Percentiles rank a stretch among this genome's conserved stretches.
These are phyloP conservation scores for Coelopa frigida DNA, from an alignment of 1,140 invertebrate genomes.

Conservation along the genomic window DNA sequence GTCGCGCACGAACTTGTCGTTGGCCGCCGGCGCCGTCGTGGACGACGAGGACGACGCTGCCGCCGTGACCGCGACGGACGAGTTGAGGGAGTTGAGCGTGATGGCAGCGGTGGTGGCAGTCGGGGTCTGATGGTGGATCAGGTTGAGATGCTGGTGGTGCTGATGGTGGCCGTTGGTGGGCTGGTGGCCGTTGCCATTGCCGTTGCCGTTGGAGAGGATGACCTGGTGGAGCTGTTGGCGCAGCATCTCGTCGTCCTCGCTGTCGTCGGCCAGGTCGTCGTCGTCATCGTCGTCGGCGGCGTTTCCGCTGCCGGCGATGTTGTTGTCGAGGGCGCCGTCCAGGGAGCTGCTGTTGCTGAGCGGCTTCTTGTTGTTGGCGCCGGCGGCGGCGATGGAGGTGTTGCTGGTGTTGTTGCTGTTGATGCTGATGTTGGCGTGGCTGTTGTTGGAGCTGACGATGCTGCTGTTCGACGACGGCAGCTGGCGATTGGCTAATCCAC, in stretches of 20 bases:
- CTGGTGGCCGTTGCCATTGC: slow-evolving; percentile 13
- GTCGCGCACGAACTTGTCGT: slow-evolving; percentile 34
- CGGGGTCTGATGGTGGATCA: too few species aligned
- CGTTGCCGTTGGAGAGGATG: slow-evolving; percentile 12
- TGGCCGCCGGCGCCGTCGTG: slow-evolving; percentile 22
- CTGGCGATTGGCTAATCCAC: slow-evolving; percentile 54
- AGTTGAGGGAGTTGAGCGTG: slow-evolving; percentile 34
- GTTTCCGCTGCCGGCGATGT: slow-evolving; percentile 15
- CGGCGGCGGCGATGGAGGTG: slow-evolving; percentile 11
- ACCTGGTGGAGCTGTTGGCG: slow-evolving; percentile 23
- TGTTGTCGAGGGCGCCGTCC: slow-evolving; percentile 39
- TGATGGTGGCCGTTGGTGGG: slow-evolving; percentile 25
- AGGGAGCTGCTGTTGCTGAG: slow-evolving; percentile 37
- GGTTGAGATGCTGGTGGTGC: slow-evolving; percentile 23
- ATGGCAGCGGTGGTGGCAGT: slow-evolving; percentile 35
- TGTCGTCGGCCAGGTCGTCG: too few species aligned
- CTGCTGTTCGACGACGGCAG: slow-evolving; percentile 45
- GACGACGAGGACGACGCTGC: slow-evolving; percentile 21
- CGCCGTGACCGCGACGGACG: slow-evolving; percentile 20
- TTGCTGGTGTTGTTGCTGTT: slow-evolving; percentile 14
- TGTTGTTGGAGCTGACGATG: slow-evolving; percentile 14
- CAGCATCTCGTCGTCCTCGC: slow-evolving; percentile 30
- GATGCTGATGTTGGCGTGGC: slow-evolving; percentile 12
- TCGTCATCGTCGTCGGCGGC: slow-evolving; percentile 30
- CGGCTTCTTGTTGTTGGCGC: slow-evolving; percentile 21